A percentile compares a stretch with the other conserved stretches of the same genome.
Conservation (phyloP, 53 echinoderm and acorn worm genomes). For the Hippasteria phrygiana region DNA sequence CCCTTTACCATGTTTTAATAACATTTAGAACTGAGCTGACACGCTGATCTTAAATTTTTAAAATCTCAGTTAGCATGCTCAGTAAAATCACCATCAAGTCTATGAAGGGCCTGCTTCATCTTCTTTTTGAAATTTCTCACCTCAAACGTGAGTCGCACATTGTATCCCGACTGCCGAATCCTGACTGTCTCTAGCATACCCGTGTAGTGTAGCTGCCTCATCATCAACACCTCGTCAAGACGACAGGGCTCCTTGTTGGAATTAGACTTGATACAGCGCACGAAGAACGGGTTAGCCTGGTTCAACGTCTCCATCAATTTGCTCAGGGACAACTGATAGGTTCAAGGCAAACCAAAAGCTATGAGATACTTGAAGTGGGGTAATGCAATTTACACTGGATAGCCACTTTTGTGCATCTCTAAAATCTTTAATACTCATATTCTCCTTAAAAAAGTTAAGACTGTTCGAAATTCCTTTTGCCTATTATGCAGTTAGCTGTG, state of each 20-base stretch:
- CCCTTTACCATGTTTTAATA: too few species aligned
- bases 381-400: too few species aligned
- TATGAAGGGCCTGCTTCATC: too few species aligned
- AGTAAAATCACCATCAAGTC: too few species aligned
- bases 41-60: too few species aligned
- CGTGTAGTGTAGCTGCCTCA: slow-evolving; percentile 95
- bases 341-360: neutral
- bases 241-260: slow-evolving; percentile 94
- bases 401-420: too few species aligned
- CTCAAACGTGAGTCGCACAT: slow-evolving; percentile 96
- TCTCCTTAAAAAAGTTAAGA: too few species aligned
- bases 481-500: too few species aligned
- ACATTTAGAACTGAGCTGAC: too few species aligned
- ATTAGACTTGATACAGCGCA: slow-evolving; percentile 99
- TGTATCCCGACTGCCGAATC: slow-evolving; percentile 96
- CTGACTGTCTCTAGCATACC: slow-evolving; percentile 98
- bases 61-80: too few species aligned
- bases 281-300: slow-evolving; percentile 99
- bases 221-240: slow-evolving; percentile 88
- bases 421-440: too few species aligned
- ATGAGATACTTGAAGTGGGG: neutral
- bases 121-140: slow-evolving; percentile 56
- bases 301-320: slow-evolving; percentile 96
- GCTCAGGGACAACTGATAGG: slow-evolving; percentile 78
- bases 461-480: too few species aligned